Evolutionary conservation across 2,888 invertebrate species (phyloP).

Genomic region (Clitarchus hookeri): DNA sequence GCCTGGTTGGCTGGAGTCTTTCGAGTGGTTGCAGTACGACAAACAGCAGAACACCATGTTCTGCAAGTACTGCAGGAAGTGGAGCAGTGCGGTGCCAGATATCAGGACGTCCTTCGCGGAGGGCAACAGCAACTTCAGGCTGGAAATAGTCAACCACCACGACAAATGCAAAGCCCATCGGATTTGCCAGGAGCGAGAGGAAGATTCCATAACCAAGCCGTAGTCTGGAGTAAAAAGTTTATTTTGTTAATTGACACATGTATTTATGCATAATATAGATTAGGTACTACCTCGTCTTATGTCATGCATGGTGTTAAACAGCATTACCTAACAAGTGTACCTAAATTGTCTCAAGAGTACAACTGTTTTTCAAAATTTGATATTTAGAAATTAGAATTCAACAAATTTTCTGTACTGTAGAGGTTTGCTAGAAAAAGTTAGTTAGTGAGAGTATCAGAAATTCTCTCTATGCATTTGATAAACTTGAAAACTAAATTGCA

Average conservation of each 20-base stretch:
- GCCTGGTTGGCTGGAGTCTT: constrained; percentile 68
- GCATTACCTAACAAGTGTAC: not conserved
- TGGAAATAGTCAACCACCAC: constrained; percentile 79
- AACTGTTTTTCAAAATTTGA: not conserved
- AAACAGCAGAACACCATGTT: constrained; percentile 70
- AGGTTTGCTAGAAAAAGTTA: not conserved
- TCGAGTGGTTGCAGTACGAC: constrained; percentile 75
- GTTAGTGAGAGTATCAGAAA: not conserved
- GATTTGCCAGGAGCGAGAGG: constrained; percentile 63
- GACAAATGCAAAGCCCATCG: constrained; percentile 78
- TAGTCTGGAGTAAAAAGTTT: not conserved
- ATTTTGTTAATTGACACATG: not conserved
- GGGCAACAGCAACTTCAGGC: constrained; percentile 74
- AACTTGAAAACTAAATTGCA: not conserved
- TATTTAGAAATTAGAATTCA: not conserved
- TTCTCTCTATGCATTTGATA: not conserved
- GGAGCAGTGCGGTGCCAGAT: constrained; percentile 70
- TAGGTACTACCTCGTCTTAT: not conserved
- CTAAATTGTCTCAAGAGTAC: not conserved
- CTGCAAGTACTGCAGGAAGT: constrained; percentile 74
- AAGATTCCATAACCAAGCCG: constrained; percentile 46
- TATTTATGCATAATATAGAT: not conserved
- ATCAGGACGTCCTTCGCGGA: constrained; percentile 80
- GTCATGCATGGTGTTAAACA: not conserved
- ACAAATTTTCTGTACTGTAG: not conserved